Base-by-base conservation (phyloP, 30 jellyfish, hydroid and myxozoan species). In the Hydractinia symbiolongicarpus region DNA sequence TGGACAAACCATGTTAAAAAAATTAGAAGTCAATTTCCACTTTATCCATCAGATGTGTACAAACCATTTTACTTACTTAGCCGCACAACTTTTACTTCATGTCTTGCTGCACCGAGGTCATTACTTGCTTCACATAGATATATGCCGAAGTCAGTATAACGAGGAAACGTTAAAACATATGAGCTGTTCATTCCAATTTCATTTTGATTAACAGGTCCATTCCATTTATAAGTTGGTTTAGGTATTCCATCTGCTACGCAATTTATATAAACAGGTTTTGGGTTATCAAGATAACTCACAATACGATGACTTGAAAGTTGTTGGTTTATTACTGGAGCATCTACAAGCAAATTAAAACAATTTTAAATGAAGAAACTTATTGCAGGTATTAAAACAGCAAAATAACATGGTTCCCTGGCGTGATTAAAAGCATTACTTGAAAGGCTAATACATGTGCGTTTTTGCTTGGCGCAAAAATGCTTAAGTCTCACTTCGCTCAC, bases 201-300 rank as follows among this genome's bases (percentile, higher is more conserved):
- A 73, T 5, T 51, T 15, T 4, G 7, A 72, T 85, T 82, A 9
- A 13, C 40, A 20, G 93, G 66, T 53, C 80, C 75, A 79, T 71
- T 72, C 97, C 97, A 90, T 50, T 62, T 72, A 60, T 81, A 90
- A 7, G 81, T 49, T 0, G 97, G 96, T 49, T 67, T 16, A 13
- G 97, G 97, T 50, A 88, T 60, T 8, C 91, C 97, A 74, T 86
- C 87, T 4, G 95, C 97, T 54, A 82, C 56, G 61, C 97, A 90
- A 9, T 62, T 66, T 60, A 90, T 19, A 10, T 52, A 53, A 55
- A 82, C 85, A 4, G 95, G 73, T 11, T 67, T 53, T 5, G 90
- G 94, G 74, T 90, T 90, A 67, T 76, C 88, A 14, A 86, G 85
- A 62, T 85, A 90, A 44, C 96, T 57, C 52, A 84, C 95, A 17